These are phyloP conservation scores for Lysiphlebus fabarum DNA, from an alignment of 1,140 invertebrate genomes.

Conservation along the genomic window DNA sequence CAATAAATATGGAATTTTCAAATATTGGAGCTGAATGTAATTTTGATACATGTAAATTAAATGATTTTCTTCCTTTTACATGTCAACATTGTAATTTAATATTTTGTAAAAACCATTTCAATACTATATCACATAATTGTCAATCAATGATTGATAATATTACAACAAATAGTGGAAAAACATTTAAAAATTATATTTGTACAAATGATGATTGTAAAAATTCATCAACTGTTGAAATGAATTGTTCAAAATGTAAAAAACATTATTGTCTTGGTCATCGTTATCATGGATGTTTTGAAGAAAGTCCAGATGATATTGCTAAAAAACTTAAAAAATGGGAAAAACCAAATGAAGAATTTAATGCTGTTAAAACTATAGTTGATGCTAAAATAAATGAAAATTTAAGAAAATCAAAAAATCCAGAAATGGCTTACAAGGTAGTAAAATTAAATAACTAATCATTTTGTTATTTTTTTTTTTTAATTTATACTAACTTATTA, in stretches of 20 bases:
- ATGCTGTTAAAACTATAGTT: conserved; percentile 46
- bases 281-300: conserved; percentile 58
- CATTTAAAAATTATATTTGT: conserved; percentile 34
- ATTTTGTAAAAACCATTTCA: conserved; percentile 54
- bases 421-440: conserved; percentile 49
- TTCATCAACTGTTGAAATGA: conserved; percentile 48
- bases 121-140: conserved; percentile 42
- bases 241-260: conserved; percentile 55
- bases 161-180: conserved; percentile 27
- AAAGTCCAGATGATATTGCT: conserved; percentile 38
- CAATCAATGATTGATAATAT: conserved; percentile 33
- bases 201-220: conserved; percentile 41
- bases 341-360: conserved; percentile 50
- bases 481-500: too few relatives aligned
- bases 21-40: conserved; percentile 43
- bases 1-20: conserved; percentile 49
- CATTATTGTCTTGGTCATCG: conserved; percentile 61
- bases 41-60: conserved; percentile 43
- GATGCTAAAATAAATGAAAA: conserved; percentile 43
- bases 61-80: conserved; percentile 53
- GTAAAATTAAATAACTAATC: conserved; percentile 21
- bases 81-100: conserved; percentile 45
- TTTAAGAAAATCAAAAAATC: conserved; percentile 46
- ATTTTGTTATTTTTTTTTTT: too few relatives aligned
- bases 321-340: conserved; percentile 52